Base-by-base conservation (phyloP, 2,888 invertebrate species). In the Dynastes maya region DNA sequence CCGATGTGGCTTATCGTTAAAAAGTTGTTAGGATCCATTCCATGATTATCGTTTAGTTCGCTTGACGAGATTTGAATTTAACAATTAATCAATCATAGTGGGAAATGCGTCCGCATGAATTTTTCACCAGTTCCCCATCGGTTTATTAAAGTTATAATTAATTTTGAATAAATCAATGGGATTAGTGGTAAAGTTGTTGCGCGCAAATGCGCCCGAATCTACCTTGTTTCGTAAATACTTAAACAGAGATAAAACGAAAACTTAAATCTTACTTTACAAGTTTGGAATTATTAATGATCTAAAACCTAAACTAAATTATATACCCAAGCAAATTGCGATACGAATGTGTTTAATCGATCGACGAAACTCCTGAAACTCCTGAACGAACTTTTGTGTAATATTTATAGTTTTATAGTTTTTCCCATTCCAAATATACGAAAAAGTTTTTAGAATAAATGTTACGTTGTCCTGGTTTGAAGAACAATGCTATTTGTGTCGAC, bases 131-230 rank as follows among this genome's bases (percentile, higher is more conserved):
- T 58, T 22, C 22, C 22, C 11, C n/a, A 16, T 9, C 32, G 37
- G 65, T 67, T 67, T 67, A 67, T 45, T 67, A 67, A 67, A 67
- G 40, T 67, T 67, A 45, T 67, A 67, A 67, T 67, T 67, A 67
- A 37, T 67, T 67, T 22, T 67, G 45, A 67, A 67, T 67, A 67
- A 67, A 67, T 67, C 65, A 67, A 13, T 22, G 16, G 65, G 45
- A 67, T 37, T 67, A 67, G 40, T 13, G 16, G 40, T 40, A 22
- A 67, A n/a, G 65, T 45, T 45, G 45, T 67, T 9, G 40, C 16
- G n/a, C 40, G n/a, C 45, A 67, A 45, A 22, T 22, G 40, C 40
- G 22, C 55, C 22, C 22, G 55, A 22, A 3, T 58, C 22, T 45
- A 45, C 45, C 45, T 45, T 45, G 11, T 45, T 45, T 45, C 45